A percentile compares a stretch with the other conserved stretches of the same genome.
Conservation (phyloP, 2,888 invertebrate genomes). For the Eurytoma californica region DNA sequence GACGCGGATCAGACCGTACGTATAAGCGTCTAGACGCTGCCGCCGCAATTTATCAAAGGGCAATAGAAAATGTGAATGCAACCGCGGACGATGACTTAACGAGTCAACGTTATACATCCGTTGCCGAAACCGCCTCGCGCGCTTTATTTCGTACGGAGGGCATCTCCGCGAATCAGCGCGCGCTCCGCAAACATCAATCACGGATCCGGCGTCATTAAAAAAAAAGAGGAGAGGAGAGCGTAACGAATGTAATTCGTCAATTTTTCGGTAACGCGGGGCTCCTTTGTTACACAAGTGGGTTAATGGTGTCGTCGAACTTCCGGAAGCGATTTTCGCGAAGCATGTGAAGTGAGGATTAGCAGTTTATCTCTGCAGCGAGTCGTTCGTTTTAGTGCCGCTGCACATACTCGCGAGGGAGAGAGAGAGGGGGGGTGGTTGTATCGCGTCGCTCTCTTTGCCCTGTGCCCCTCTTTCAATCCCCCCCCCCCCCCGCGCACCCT, state of each 20-base stretch:
- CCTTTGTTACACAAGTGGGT: slow-evolving; percentile 63
- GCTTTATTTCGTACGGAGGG: background rate
- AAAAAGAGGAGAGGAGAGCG: background rate
- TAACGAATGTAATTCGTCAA: slow-evolving; percentile 47
- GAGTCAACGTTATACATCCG: no score
- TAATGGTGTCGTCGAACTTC: slow-evolving; percentile 65
- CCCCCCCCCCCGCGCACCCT: no score
- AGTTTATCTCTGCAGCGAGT: slow-evolving; percentile 58
- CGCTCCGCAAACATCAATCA: slow-evolving; percentile 37
- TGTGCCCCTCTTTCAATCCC: background rate
- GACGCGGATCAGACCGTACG: no score
- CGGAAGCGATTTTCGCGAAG: slow-evolving; percentile 62
- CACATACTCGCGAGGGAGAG: slow-evolving; percentile 8
- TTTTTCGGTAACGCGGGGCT: slow-evolving; percentile 42
- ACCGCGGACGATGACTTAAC: no score
- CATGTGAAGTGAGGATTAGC: slow-evolving; percentile 64
- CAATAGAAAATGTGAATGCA: no score
- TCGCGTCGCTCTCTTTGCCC: background rate
- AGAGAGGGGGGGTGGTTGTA: no score
- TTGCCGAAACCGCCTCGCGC: no score
- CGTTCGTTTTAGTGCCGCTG: slow-evolving; percentile 55
- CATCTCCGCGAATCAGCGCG: background rate
- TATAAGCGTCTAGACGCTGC: no score
- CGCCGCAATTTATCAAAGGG: no score
- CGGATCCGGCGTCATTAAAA: slow-evolving; percentile 17